A percentile compares a stretch with the other conserved stretches of the same genome.
These are phyloP conservation scores for Chrysopilus asiliformis DNA, from an alignment of 2,888 invertebrate genomes.

Conservation along the genomic window DNA sequence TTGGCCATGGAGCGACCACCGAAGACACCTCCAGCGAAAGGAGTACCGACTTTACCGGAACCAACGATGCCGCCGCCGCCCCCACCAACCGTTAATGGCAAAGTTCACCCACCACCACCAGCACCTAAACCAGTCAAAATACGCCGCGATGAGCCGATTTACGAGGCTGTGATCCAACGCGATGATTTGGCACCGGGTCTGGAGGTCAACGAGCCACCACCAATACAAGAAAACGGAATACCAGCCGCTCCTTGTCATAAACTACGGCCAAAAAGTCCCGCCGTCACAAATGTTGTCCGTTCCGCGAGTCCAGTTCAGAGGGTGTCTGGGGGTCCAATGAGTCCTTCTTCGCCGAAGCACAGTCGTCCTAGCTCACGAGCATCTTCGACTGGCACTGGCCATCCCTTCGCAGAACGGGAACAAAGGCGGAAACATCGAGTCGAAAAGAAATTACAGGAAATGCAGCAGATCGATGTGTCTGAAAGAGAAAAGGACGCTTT, in stretches of 20 bases:
- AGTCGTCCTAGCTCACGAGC: conserved; percentile 40
- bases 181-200: conserved; percentile 33
- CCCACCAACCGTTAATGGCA: conserved; percentile 35
- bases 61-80: conserved; percentile 65
- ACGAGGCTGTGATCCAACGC: conserved; percentile 68
- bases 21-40: conserved; percentile 19
- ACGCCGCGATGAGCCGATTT: conserved; percentile 57
- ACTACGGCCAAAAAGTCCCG: conserved; percentile 31
- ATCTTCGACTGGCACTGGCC: conserved; percentile 36
- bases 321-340: conserved; percentile 20
- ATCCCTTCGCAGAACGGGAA: conserved; percentile 46
- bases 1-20: conserved; percentile 34
- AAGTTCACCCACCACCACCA: conserved; percentile 20
- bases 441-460: conserved; percentile 71
- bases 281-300: conserved; percentile 26
- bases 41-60: conserved; percentile 55
- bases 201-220: conserved; percentile 25
- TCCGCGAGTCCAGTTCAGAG: conserved; percentile 23
- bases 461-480: conserved; percentile 43
- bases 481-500: conserved; percentile 31
- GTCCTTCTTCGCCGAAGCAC: conserved; percentile 37
- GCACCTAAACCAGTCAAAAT: conserved; percentile 14
- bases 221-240: conserved; percentile 14
- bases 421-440: conserved; percentile 73
- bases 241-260: conserved; percentile 12